Percentiles rank a stretch among this genome's conserved stretches.
Conservation (phyloP, 92 coral and sea anemone genomes). For the Actinostola sp. region DNA sequence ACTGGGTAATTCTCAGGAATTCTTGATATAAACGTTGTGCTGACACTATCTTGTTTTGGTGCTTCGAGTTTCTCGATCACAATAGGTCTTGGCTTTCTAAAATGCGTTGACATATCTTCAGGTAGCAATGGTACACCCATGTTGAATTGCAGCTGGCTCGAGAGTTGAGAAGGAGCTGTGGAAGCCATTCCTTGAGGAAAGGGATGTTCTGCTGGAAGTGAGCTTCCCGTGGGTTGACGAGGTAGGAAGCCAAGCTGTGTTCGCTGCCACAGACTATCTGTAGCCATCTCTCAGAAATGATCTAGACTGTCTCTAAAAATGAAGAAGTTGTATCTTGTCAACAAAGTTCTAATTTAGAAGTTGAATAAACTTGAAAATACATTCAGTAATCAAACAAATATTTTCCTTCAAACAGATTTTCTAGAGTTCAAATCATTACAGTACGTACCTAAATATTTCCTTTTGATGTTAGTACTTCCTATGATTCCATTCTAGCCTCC, state of each 20-base stretch:
- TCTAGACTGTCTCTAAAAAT: too few relatives aligned
- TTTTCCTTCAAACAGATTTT: too few relatives aligned
- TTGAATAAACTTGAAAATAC: too few relatives aligned
- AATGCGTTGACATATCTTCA: constrained; percentile 77
- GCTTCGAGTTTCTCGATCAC: constrained; percentile 77
- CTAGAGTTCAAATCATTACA: too few relatives aligned
- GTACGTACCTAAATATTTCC: too few relatives aligned
- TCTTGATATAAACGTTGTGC: constrained; percentile 28
- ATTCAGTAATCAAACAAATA: too few relatives aligned
- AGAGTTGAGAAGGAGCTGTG: constrained; percentile 50
- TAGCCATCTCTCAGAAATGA: constrained; percentile 48
- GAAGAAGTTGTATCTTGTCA: too few relatives aligned
- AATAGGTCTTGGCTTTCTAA: constrained; percentile 88
- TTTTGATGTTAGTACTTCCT: too few relatives aligned
- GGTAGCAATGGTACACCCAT: constrained; percentile 71
- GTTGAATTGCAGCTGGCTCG: constrained; percentile 85
- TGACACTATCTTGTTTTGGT: constrained; percentile 15
- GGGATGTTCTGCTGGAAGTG: too few relatives aligned
- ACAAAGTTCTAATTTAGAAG: too few relatives aligned
- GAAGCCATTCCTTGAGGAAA: constrained; percentile 8
- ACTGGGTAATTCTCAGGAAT: constrained; percentile 23
- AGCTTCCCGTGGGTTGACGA: constrained; percentile 16
- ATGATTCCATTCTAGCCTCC: neutral
- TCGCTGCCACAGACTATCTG: constrained; percentile 64
- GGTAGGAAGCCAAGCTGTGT: constrained; percentile 67